These are phyloP conservation scores for Lottia scabra DNA, from an alignment of 2,888 invertebrate genomes.

Conservation along the genomic window DNA sequence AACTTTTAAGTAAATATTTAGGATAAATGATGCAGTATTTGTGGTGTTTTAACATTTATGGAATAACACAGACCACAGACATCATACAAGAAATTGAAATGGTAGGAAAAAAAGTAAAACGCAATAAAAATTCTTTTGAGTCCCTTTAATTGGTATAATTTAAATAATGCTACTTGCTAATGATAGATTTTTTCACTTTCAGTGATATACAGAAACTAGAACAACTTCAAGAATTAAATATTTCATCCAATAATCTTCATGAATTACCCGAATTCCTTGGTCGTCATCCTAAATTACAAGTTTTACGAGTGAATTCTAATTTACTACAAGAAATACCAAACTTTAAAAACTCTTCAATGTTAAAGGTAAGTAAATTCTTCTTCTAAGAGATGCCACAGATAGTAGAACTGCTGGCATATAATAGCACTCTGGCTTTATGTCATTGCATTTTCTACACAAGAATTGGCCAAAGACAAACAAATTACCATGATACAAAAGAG, in stretches of 20 bases:
- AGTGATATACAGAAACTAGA: constrained; percentile 66
- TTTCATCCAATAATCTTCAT: constrained; percentile 69
- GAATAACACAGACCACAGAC: too few species aligned
- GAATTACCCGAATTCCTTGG: constrained; percentile 65
- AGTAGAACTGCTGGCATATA: too few species aligned
- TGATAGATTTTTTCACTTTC: constrained; percentile 20
- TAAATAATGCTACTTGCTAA: not conserved
- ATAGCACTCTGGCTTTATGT: too few species aligned
- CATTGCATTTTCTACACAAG: too few species aligned
- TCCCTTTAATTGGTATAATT: not conserved
- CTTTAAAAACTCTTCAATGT: constrained; percentile 63
- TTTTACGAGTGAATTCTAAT: constrained; percentile 70
- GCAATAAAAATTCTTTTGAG: not conserved
- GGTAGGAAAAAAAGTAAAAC: not conserved
- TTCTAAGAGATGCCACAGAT: too few species aligned
- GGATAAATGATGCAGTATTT: too few species aligned
- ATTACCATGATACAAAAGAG: too few species aligned
- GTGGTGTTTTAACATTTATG: too few species aligned
- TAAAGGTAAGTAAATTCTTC: constrained; percentile 58
- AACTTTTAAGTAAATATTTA: too few species aligned
- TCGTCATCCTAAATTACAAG: constrained; percentile 64
- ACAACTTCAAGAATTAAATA: constrained; percentile 67
- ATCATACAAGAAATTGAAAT: not conserved
- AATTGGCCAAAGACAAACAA: too few species aligned
- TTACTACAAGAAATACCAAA: constrained; percentile 67